phyloP scores from a whole-genome alignment of 2,797 vertebrate species.

The Dermochelys coriacea region DNA sequence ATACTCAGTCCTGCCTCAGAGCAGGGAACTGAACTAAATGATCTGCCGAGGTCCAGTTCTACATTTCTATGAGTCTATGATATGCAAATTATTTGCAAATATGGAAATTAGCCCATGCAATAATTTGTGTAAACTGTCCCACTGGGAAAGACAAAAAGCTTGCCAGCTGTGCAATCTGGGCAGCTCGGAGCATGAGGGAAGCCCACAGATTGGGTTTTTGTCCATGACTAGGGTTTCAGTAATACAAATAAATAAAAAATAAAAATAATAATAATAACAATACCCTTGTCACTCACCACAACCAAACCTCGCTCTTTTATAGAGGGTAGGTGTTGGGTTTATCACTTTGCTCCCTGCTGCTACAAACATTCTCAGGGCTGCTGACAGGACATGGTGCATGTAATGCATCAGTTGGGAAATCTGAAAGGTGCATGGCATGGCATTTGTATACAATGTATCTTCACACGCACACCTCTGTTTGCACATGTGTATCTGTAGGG shows the following conservation, averaged over 20 bases:
- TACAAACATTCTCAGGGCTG: fast-evolving
- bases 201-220: neutral
- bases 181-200: neutral
- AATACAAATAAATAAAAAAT: no score
- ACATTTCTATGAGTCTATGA: neutral
- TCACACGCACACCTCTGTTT: neutral
- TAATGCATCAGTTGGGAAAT: neutral
- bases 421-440: neutral
- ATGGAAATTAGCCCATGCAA: neutral
- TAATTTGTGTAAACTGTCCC: neutral
- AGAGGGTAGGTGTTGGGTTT: fast-evolving
- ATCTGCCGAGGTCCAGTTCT: neutral
- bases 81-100: neutral
- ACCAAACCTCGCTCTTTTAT: neutral
- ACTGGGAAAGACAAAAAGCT: neutral
- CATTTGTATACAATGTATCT: neutral
- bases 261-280: neutral
- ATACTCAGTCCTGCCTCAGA: neutral
- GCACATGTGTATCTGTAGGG: neutral
- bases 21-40: neutral
- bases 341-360: fast-evolving
- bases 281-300: neutral
- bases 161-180: neutral
- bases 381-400: fast-evolving
- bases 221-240: neutral